Percentiles rank a stretch among this genome's conserved stretches.
phyloP scores from a whole-genome alignment of 2,888 invertebrate genomes.

The Chesias legatella region DNA sequence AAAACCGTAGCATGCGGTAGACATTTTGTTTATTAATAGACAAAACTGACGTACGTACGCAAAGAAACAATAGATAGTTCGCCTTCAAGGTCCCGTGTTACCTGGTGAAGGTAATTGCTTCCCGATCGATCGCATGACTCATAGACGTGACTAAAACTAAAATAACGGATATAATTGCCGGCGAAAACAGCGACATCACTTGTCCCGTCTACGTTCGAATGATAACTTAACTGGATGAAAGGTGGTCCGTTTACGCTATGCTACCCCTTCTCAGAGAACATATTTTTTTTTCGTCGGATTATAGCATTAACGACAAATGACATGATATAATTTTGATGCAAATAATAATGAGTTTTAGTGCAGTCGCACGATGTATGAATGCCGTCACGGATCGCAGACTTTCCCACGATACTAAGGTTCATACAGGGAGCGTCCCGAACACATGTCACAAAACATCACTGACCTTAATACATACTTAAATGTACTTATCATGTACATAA shows the following conservation, averaged over 20 bases:
- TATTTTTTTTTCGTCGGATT: no score
- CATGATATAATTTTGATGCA: not conserved
- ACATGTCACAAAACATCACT: conserved; percentile 16
- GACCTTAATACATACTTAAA: conserved; percentile 10
- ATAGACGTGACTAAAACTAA: no score
- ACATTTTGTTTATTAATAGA: conserved; percentile 21
- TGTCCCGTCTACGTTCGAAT: no score
- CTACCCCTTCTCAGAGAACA: no score
- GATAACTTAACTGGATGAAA: no score
- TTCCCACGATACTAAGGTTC: conserved; percentile 22
- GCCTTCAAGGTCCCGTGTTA: conserved; percentile 13
- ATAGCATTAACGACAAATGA: no score
- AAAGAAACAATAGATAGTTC: conserved; percentile 11
- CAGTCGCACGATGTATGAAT: conserved; percentile 13
- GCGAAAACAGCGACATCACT: no score
- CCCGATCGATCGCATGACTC: conserved; percentile 8
- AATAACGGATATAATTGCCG: no score
- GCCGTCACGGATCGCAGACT: conserved; percentile 17
- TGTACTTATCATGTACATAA: no score
- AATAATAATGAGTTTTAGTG: not conserved
- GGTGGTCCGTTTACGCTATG: no score
- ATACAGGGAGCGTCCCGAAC: conserved; percentile 14
- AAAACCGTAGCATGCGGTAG: conserved; percentile 20
- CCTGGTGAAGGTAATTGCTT: conserved; percentile 7
- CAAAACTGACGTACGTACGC: conserved; percentile 7